phyloP scores from a whole-genome alignment of 1,140 invertebrate species.

The Cotesia vestalis region DNA sequence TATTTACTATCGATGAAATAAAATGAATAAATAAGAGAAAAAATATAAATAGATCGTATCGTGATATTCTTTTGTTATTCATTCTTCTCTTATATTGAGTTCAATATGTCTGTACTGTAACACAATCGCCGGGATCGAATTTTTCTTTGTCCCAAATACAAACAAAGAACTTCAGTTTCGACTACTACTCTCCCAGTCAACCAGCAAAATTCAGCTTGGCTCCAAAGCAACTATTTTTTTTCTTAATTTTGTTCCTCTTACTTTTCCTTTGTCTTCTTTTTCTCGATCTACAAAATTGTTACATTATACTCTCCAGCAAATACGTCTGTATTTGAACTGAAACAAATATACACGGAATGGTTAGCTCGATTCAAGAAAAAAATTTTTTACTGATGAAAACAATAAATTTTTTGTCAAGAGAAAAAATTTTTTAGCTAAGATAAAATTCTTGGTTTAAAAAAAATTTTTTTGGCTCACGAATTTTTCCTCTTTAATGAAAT shows the following conservation, averaged over 20 bases:
- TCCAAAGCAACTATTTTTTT: slow-evolving; percentile 8
- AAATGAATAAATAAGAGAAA: slow-evolving; percentile 2
- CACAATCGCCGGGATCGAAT: slow-evolving; percentile 44
- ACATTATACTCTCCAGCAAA: not conserved
- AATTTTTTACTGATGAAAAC: too few species aligned
- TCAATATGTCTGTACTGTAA: slow-evolving; percentile 35
- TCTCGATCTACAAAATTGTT: not conserved
- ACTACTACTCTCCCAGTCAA: not conserved
- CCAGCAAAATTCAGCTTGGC: not conserved
- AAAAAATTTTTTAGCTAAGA: too few species aligned
- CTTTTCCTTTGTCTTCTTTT: not conserved
- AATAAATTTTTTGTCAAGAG: too few species aligned
- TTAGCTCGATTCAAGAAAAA: too few species aligned
- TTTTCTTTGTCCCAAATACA: slow-evolving; percentile 47
- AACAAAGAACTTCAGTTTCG: slow-evolving; percentile 41
- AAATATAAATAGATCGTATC: not conserved
- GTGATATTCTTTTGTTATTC: slow-evolving; percentile 9
- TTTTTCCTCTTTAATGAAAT: too few species aligned
- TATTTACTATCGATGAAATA: slow-evolving; percentile 1
- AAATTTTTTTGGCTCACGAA: too few species aligned
- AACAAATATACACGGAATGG: too few species aligned
- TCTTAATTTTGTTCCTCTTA: not conserved
- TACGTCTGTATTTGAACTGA: too few species aligned
- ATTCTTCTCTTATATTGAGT: not conserved
- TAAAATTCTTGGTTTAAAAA: too few species aligned